A percentile compares a stretch with the other conserved stretches of the same genome.
Conservation (phyloP, 2,888 invertebrate species). For the Temnothorax ravouxi region DNA sequence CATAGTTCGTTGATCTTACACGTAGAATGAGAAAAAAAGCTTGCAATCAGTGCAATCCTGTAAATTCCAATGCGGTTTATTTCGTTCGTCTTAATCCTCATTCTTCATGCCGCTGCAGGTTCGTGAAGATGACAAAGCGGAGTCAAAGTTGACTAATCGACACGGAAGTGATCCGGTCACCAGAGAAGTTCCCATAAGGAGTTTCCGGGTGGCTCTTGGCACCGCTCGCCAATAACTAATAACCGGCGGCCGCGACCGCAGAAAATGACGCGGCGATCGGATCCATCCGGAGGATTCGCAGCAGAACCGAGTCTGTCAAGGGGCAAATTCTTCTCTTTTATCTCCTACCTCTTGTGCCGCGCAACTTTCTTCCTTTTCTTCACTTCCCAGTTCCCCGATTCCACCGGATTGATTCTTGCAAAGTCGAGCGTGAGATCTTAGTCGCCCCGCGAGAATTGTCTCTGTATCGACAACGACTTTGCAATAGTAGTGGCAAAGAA, state of each 20-base stretch:
- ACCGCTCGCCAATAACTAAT: constrained; percentile 76
- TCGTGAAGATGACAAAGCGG: not conserved
- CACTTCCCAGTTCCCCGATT: constrained; percentile 56
- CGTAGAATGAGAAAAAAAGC: not conserved
- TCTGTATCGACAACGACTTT: constrained; percentile 36
- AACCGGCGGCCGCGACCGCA: constrained; percentile 80
- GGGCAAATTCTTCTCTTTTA: constrained; percentile 55
- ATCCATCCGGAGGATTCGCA: constrained; percentile 29
- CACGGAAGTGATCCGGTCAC: constrained; percentile 72
- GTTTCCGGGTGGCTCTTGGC: constrained; percentile 47
- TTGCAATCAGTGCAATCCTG: not conserved
- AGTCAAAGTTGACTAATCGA: constrained; percentile 66
- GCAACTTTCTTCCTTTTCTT: not conserved
- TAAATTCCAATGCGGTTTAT: not conserved
- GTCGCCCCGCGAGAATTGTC: constrained; percentile 38
- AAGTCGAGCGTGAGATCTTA: constrained; percentile 79
- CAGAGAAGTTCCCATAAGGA: constrained; percentile 75
- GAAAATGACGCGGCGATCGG: constrained; percentile 65
- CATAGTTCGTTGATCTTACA: not conserved
- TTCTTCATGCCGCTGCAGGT: not conserved
- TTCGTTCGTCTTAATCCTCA: not conserved
- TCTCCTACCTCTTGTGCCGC: constrained; percentile 7
- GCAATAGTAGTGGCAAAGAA: constrained; percentile 31
- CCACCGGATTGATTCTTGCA: constrained; percentile 68
- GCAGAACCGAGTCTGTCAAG: constrained; percentile 44